Conservation (phyloP, 2,888 invertebrate genomes). For the Dioctria rufipes region DNA sequence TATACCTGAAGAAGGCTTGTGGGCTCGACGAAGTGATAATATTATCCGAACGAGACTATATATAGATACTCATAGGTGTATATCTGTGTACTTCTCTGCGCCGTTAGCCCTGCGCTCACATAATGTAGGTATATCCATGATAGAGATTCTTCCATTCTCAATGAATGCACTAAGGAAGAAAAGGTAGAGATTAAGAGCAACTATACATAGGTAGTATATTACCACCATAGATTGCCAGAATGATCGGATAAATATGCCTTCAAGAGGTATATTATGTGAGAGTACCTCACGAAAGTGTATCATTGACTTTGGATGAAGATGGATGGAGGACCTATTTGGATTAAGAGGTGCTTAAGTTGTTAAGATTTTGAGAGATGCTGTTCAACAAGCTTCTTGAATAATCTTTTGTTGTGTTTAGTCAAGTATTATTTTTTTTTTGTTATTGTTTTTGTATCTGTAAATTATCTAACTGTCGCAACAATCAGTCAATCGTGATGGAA, state of each 20-base stretch:
- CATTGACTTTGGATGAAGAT: conserved; percentile 20
- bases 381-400: conserved; percentile 8
- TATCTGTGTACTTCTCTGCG: conserved; percentile 1
- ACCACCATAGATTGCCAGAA: not conserved
- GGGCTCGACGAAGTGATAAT: conserved; percentile 5
- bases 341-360: conserved; percentile 52
- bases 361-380: not conserved
- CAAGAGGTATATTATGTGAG: not conserved
- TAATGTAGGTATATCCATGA: too few species aligned
- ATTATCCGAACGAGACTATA: not conserved
- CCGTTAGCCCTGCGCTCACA: conserved; percentile 4
- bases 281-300: conserved; percentile 23
- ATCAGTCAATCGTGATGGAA: too few species aligned
- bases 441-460: too few species aligned
- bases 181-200: conserved; percentile 32
- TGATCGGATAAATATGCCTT: conserved; percentile 43
- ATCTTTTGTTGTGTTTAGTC: not conserved
- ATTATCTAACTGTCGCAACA: too few species aligned
- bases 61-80: too few species aligned
- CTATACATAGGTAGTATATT: not conserved
- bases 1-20: conserved; percentile 21
- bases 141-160: not conserved
- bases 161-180: conserved; percentile 11
- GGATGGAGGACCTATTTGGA: conserved; percentile 31
- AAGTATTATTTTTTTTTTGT: too few species aligned